Percentiles rank a stretch among this genome's conserved stretches.
Conservation (phyloP, 1,140 invertebrate species). For the Ooceraea biroi region DNA sequence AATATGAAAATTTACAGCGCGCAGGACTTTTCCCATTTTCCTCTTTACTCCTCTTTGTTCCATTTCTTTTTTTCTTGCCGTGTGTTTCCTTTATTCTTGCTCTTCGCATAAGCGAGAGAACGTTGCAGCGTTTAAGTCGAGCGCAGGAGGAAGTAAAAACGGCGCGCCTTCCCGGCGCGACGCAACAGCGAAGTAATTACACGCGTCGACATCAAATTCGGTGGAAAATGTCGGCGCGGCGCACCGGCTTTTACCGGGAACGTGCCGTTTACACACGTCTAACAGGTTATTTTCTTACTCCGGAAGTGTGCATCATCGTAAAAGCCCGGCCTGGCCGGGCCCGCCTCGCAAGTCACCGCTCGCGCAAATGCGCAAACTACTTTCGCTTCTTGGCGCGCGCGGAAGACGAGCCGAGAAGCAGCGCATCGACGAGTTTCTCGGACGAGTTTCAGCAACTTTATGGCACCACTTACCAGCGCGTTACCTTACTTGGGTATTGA, state of each 20-base stretch:
- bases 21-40: background rate
- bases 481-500: conserved; percentile 54
- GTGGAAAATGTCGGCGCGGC: conserved; percentile 8
- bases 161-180: background rate
- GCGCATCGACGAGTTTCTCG: conserved; percentile 56
- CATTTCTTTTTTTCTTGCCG: background rate
- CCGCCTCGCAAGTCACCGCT: conserved; percentile 42
- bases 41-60: background rate
- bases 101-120: too few relatives aligned
- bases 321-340: too few relatives aligned
- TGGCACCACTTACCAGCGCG: conserved; percentile 46
- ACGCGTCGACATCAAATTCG: conserved; percentile 31
- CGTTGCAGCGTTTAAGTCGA: background rate
- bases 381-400: conserved; percentile 21
- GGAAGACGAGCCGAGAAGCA: background rate
- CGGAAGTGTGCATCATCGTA: conserved; percentile 40
- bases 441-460: conserved; percentile 50
- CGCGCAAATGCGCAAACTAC: conserved; percentile 52
- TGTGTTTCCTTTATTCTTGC: background rate
- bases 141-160: background rate
- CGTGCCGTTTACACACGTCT: conserved; percentile 29
- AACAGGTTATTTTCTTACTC: conserved; percentile 51
- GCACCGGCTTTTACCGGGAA: background rate
- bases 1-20: background rate
- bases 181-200: conserved; percentile 45